Evolutionary conservation across 2,797 vertebrate genomes (phyloP).

Genomic region (Rhinophrynus dorsalis): DNA sequence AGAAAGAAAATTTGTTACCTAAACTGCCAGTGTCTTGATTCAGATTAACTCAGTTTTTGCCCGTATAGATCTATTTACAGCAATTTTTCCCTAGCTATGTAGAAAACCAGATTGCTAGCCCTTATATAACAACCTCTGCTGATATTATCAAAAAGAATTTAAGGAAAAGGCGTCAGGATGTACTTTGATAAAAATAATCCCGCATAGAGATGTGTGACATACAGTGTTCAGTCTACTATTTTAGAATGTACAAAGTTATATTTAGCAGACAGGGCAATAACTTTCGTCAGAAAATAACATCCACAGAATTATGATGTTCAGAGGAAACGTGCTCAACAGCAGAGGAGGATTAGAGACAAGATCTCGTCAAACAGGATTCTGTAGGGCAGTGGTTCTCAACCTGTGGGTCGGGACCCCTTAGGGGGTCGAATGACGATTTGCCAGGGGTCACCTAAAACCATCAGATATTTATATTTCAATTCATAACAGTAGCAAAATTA

Average conservation of each 20-base stretch:
- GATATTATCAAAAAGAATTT: neutral
- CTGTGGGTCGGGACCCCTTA: too few species aligned
- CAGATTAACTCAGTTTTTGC: too few species aligned
- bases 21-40: too few species aligned
- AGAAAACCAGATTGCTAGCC: neutral
- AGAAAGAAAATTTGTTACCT: too few species aligned
- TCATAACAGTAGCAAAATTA: too few species aligned
- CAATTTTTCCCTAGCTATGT: too few species aligned
- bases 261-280: slow-evolving; percentile 1
- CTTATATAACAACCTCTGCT: neutral
- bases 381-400: too few species aligned
- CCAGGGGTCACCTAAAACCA: too few species aligned
- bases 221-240: neutral
- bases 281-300: neutral
- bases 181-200: slow-evolving; percentile 19
- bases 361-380: neutral
- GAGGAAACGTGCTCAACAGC: neutral
- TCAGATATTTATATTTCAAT: too few species aligned
- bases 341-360: neutral
- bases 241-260: slow-evolving; percentile 1
- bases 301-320: neutral
- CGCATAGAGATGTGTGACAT: neutral
- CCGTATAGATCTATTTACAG: too few species aligned
- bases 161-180: neutral
- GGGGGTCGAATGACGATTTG: too few species aligned